These are phyloP conservation scores for Myotis vivesi DNA, from an alignment of 2,797 vertebrate genomes.

Conservation along the genomic window DNA sequence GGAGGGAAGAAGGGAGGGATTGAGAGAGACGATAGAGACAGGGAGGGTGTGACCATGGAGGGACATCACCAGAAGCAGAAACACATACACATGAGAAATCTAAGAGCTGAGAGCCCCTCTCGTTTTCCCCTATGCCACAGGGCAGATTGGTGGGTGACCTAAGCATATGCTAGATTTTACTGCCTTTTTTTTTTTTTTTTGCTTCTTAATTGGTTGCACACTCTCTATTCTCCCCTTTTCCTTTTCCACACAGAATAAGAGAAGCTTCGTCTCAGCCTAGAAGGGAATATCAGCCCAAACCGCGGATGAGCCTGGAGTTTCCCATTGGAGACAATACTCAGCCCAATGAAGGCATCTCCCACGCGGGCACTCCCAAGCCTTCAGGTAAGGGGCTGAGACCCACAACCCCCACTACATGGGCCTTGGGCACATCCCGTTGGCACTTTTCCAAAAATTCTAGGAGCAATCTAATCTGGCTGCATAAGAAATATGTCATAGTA, in stretches of 20 bases:
- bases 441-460: background rate
- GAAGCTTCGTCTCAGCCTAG: slow-evolving; percentile 91
- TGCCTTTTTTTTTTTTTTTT: background rate
- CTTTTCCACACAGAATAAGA: slow-evolving; percentile 89
- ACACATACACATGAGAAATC: background rate
- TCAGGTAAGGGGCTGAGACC: slow-evolving; percentile 86
- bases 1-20: background rate
- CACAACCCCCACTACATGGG: background rate
- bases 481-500: background rate
- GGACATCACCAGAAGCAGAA: background rate
- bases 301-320: slow-evolving; percentile 94
- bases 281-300: slow-evolving; percentile 93
- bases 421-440: fast-evolving
- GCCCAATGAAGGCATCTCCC: slow-evolving; percentile 93
- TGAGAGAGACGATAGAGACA: background rate
- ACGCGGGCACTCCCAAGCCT: slow-evolving; percentile 91
- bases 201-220: background rate
- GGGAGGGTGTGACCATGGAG: background rate
- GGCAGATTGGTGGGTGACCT: background rate
- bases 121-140: background rate
- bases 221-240: background rate
- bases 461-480: background rate
- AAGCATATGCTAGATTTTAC: background rate
- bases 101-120: background rate
- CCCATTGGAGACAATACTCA: slow-evolving; percentile 88